Conservation (phyloP, 2,888 invertebrate genomes). For the Eupithecia dodoneata region DNA sequence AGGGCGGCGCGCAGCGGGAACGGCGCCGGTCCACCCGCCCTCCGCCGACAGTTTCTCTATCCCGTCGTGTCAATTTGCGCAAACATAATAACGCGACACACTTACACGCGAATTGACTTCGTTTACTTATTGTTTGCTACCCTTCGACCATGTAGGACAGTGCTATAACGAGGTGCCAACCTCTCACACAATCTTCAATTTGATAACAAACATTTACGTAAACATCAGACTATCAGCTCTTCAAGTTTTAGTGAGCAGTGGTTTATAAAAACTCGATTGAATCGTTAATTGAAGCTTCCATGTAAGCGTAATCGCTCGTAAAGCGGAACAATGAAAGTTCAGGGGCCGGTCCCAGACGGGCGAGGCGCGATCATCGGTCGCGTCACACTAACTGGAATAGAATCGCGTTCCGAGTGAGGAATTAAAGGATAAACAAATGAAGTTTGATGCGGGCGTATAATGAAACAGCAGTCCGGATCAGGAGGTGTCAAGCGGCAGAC, state of each 20-base stretch:
- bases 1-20: slow-evolving; percentile 21
- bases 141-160: slow-evolving; percentile 44
- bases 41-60: slow-evolving; percentile 43
- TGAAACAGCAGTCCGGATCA: slow-evolving; percentile 79
- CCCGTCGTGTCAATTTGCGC: slow-evolving; percentile 53
- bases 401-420: slow-evolving; percentile 73
- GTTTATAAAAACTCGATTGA: slow-evolving; percentile 25
- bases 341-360: slow-evolving; percentile 68
- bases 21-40: slow-evolving; percentile 45
- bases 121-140: slow-evolving; percentile 69
- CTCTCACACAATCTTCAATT: slow-evolving; percentile 29
- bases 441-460: slow-evolving; percentile 74
- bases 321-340: slow-evolving; percentile 71
- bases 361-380: slow-evolving; percentile 71
- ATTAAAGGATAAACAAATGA: slow-evolving; percentile 84
- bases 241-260: slow-evolving; percentile 22
- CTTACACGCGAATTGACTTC: slow-evolving; percentile 71
- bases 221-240: slow-evolving; percentile 20
- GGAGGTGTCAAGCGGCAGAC: slow-evolving; percentile 80
- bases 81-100: slow-evolving; percentile 65
- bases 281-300: slow-evolving; percentile 46
- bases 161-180: slow-evolving; percentile 59
- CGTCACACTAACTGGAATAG: slow-evolving; percentile 82
- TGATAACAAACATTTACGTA: slow-evolving; percentile 23
- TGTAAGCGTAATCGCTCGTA: slow-evolving; percentile 55